Conservation (phyloP, 2,888 invertebrate species). For the Dicycla oo region DNA sequence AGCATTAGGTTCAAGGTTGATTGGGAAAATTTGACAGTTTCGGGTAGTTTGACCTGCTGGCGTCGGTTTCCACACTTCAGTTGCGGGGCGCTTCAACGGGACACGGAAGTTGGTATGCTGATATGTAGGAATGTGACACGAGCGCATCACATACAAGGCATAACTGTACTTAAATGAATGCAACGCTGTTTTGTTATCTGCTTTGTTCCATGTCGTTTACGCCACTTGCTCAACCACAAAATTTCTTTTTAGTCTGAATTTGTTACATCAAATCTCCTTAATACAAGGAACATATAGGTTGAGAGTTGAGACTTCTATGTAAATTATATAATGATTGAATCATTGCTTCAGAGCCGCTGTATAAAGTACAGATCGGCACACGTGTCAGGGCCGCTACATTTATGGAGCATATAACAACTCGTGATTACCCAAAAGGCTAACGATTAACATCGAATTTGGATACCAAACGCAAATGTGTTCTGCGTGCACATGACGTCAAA, state of each 20-base stretch:
- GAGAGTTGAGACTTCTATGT: not conserved
- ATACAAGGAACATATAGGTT: not conserved
- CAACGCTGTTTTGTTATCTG: not conserved
- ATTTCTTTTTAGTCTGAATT: not conserved
- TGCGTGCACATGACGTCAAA: conserved; percentile 79
- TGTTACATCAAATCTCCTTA: not conserved
- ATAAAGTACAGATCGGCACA: conserved; percentile 22
- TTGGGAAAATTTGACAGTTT: no score
- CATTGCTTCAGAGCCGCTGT: conserved; percentile 5
- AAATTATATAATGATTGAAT: conserved; percentile 3
- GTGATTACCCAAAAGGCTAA: conserved; percentile 60
- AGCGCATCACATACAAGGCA: not conserved
- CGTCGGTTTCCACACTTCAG: no score
- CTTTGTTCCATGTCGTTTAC: not conserved
- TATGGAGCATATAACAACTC: conserved; percentile 28
- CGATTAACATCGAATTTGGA: conserved; percentile 65
- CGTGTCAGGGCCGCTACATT: conserved; percentile 7
- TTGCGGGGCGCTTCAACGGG: not conserved
- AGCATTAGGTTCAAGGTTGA: no score
- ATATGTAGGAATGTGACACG: not conserved
- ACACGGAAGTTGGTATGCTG: conserved; percentile 3
- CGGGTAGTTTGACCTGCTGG: no score
- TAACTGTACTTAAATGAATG: not conserved
- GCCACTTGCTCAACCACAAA: not conserved
- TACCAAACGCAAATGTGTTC: conserved; percentile 68